A percentile compares a stretch with the other conserved stretches of the same genome.
phyloP scores from a whole-genome alignment of 2,888 invertebrate species.

The Lordiphosa andalusiaca region DNA sequence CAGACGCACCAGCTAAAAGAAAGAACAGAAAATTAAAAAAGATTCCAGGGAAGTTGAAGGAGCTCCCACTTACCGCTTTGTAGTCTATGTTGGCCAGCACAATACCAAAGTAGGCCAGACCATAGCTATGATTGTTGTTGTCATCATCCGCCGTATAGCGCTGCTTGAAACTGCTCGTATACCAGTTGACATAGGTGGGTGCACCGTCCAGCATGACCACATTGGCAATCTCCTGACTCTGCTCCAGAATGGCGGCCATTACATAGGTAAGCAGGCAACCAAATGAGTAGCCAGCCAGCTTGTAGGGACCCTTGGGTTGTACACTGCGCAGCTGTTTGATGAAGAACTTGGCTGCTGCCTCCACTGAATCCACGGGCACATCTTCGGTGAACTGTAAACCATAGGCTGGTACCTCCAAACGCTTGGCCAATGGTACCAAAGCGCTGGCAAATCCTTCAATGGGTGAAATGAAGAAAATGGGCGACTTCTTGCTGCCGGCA shows the following conservation, averaged over 20 bases:
- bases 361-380: constrained; percentile 87
- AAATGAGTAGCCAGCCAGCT: constrained; percentile 96
- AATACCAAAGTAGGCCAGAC: constrained; percentile 90
- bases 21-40: background rate
- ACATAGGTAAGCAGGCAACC: constrained; percentile 97
- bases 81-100: constrained; percentile 90
- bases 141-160: constrained; percentile 79
- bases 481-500: constrained; percentile 77
- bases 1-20: constrained; percentile 74
- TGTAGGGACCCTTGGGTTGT: constrained; percentile 92
- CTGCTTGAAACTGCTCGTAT: constrained; percentile 85
- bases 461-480: constrained; percentile 89
- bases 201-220: constrained; percentile 94
- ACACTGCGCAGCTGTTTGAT: constrained; percentile 87
- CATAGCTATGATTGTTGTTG: constrained; percentile 85
- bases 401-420: constrained; percentile 88
- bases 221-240: constrained; percentile 78
- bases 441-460: constrained; percentile 92
- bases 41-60: background rate
- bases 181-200: constrained; percentile 89
- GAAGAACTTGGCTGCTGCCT: constrained; percentile 87
- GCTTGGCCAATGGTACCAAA: constrained; percentile 86
- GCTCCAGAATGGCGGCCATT: constrained; percentile 93
- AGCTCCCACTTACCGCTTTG: constrained; percentile 82
- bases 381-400: constrained; percentile 93